phyloP scores from a whole-genome alignment of 1,140 invertebrate species.

The Drosophila sechellia region DNA sequence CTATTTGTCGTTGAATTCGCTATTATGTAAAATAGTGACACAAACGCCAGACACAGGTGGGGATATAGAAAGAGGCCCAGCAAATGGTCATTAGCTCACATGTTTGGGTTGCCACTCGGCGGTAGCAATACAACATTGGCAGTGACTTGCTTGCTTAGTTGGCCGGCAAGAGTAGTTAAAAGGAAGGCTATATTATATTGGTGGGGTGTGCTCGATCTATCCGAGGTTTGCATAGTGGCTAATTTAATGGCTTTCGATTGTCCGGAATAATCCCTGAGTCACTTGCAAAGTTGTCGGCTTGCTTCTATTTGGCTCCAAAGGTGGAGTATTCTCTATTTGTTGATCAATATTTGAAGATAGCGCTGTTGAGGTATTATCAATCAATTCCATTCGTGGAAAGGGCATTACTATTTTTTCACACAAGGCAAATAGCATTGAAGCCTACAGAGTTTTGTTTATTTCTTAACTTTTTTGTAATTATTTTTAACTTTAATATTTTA shows the following conservation, averaged over 20 bases:
- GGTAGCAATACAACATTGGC: conserved; percentile 40
- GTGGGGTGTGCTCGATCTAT: conserved; percentile 13
- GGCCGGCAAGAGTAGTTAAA: conserved; percentile 31
- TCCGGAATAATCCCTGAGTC: conserved; percentile 22
- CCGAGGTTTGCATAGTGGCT: conserved; percentile 12
- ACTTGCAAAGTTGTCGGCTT: conserved; percentile 5
- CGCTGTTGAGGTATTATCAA: conserved; percentile 6
- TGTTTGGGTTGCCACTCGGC: conserved; percentile 25
- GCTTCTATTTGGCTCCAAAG: conserved; percentile 1
- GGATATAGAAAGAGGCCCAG: conserved; percentile 9
- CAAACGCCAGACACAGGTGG: not conserved
- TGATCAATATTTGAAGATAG: conserved; percentile 38
- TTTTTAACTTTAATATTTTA: no score
- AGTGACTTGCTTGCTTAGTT: conserved; percentile 42
- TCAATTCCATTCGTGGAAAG: not conserved
- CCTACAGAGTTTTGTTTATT: not conserved
- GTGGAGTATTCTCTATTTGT: conserved; percentile 25
- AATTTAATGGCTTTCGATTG: conserved; percentile 15
- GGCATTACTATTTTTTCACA: not conserved
- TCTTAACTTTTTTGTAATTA: not conserved
- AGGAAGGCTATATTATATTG: conserved; percentile 19
- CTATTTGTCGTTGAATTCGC: conserved; percentile 15
- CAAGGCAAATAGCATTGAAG: not conserved
- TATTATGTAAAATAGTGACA: conserved; percentile 44
- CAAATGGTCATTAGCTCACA: conserved; percentile 35